Evolutionary conservation across 2,797 vertebrate genomes (phyloP).

Genomic region (Manis pentadactyla): DNA sequence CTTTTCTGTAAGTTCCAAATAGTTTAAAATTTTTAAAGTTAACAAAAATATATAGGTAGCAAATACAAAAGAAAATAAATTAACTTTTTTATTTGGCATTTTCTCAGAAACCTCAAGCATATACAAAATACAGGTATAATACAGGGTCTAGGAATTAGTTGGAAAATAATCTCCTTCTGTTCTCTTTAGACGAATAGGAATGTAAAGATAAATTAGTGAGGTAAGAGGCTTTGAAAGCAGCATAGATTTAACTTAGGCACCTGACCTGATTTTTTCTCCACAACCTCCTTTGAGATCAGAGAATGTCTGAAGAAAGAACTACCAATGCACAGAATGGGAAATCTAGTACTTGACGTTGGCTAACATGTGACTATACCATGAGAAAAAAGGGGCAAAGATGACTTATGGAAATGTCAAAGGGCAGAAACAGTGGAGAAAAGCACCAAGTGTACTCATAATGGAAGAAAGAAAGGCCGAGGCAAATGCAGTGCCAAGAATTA

Average conservation of each 20-base stretch:
- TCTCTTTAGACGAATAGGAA: constrained; percentile 6
- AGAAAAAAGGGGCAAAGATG: neutral
- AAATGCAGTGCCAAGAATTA: neutral
- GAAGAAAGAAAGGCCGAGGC: neutral
- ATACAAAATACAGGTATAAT: constrained; percentile 39
- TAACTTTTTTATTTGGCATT: constrained; percentile 46
- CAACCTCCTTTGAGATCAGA: constrained; percentile 43
- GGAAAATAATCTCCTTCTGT: neutral
- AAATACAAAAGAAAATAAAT: constrained; percentile 10
- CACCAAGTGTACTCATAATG: neutral
- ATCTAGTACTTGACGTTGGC: neutral
- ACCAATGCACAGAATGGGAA: neutral
- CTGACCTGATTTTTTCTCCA: neutral
- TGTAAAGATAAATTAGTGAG: constrained; percentile 52
- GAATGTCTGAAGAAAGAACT: constrained; percentile 44
- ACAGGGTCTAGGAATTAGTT: neutral
- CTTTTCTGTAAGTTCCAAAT: constrained; percentile 27
- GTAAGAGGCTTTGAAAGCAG: constrained; percentile 27
- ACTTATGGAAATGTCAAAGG: neutral
- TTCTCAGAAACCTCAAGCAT: constrained; percentile 26
- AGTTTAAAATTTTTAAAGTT: constrained; percentile 1
- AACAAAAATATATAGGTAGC: constrained; percentile 8
- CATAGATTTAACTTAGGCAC: constrained; percentile 40
- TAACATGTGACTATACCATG: neutral
- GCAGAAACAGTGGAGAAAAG: neutral